phyloP scores from a whole-genome alignment of 2,888 invertebrate genomes.

The Drosophila mayaguana region DNA sequence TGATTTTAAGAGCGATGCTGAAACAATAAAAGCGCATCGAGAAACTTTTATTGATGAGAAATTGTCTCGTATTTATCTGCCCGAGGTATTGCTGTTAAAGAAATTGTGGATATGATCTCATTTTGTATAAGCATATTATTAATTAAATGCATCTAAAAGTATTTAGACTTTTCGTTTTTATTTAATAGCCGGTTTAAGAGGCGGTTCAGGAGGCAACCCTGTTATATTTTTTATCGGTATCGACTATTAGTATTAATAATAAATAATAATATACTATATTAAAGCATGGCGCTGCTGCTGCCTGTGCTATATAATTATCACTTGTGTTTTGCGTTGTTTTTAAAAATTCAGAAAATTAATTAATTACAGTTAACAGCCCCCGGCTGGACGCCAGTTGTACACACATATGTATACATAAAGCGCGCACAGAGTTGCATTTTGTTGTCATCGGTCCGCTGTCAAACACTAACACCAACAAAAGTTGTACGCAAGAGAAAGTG shows the following conservation, averaged over 20 bases:
- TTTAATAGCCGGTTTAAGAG: not conserved
- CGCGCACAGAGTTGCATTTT: conserved; percentile 67
- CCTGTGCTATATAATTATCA: too few species aligned
- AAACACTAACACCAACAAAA: conserved; percentile 69
- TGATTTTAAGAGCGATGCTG: conserved; percentile 80
- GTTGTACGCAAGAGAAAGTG: conserved; percentile 74
- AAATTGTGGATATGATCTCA: conserved; percentile 52
- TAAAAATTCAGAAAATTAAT: not conserved
- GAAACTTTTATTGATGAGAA: conserved; percentile 82
- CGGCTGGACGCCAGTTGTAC: conserved; percentile 27
- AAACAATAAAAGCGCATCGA: conserved; percentile 52
- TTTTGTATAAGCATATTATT: not conserved
- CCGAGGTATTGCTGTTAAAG: conserved; percentile 82
- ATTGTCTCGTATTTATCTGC: conserved; percentile 77
- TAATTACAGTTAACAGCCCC: conserved; percentile 12
- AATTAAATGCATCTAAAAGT: conserved; percentile 3
- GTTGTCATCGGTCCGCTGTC: conserved; percentile 54
- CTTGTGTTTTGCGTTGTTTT: not conserved
- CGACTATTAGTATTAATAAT: conserved; percentile 10
- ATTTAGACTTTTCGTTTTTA: not conserved
- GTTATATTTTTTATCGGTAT: conserved; percentile 28
- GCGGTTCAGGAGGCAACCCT: conserved; percentile 39
- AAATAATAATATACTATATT: not conserved
- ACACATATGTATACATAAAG: conserved; percentile 67
- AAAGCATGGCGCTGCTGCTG: not conserved